Conservation (phyloP, 2,113 vertebrate species). For the Chitala chitala region DNA sequence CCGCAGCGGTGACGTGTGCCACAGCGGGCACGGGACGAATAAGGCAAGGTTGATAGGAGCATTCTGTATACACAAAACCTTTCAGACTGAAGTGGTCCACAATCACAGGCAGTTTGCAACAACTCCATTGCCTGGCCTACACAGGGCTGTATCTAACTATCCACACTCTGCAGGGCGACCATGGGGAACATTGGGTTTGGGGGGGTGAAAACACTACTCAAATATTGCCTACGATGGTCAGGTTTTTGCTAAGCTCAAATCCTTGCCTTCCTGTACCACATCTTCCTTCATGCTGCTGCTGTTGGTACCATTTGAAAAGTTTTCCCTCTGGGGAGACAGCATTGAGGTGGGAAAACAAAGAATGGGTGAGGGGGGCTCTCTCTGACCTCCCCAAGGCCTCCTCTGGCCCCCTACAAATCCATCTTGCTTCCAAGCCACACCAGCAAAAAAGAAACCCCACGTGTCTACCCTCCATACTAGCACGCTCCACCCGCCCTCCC, state of each 20-base stretch:
- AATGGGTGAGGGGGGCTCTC: not conserved
- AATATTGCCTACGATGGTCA: not conserved
- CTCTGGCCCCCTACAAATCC: constrained; percentile 18
- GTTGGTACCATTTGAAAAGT: constrained; percentile 21
- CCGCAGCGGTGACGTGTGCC: too few relatives aligned
- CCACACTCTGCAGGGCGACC: not conserved
- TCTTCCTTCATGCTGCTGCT: constrained; percentile 27
- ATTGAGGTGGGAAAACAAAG: not conserved
- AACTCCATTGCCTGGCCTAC: not conserved
- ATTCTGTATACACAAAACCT: not conserved
- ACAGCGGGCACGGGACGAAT: not conserved
- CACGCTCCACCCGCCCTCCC: not conserved
- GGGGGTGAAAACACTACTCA: constrained; percentile 2
- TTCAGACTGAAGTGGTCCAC: not conserved
- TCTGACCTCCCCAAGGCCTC: not conserved
- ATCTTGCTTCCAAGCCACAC: constrained; percentile 1
- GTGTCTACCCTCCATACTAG: not conserved
- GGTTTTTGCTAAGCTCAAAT: not conserved
- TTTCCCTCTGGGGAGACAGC: constrained; percentile 4
- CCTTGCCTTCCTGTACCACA: constrained; percentile 6
- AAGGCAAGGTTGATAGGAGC: not conserved
- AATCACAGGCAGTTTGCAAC: not conserved
- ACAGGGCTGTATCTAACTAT: not conserved
- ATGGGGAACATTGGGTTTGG: not conserved
- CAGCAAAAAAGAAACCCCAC: not conserved